Base-by-base conservation (phyloP, 2,113 vertebrate species). In the Myxocyprinus asiaticus region DNA sequence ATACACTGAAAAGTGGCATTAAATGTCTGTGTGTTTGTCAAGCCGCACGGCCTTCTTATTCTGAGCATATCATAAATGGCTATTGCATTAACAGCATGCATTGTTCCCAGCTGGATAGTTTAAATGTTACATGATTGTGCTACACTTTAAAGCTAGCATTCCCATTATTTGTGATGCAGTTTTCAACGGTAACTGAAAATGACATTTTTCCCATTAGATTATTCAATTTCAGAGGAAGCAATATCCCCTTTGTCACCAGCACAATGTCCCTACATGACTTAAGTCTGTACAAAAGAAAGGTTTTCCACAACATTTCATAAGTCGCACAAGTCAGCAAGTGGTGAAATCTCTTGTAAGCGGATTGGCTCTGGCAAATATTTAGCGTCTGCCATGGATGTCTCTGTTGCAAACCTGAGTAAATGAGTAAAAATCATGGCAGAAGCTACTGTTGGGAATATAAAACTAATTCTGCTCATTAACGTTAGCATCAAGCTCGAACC, bases 301-400 rank as follows among this genome's bases (percentile, higher is more conserved):
- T 51, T 69, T 70, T 22, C 42, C 53, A 48, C 67, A 48, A 68
- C 44, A 3, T 44, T 70, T 14, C 45, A 51, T 70, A 62, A 64
- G 50, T 77, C 50, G 22, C 22, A 33, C 22, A 11, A 33, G 22
- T 33, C 22, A 33, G 70, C 58, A 50, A 45, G 56, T 75, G 50
- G 22, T 68, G 64, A 63, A 68, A 33, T 9, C 70, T 75, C 48
- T 79, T 62, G 76, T 79, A 69, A 80, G 78, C 59, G 63, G 63
- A 80, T 80, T 80, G 82, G 42, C 76, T 22, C 76, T 71, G 62
- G 70, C 76, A 63, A 68, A 81, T 66, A 22, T 78, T 56, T 22
- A 48, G 66, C 42, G 47, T n/a, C 62, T 66, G 56, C 56, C 14
- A 14, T 44, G 56, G 62, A 67, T n/a, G 61, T 76, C 67, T 71